Evolutionary conservation across 2,888 invertebrate species (phyloP).

Genomic region (Trissonchulus latispiculum): DNA sequence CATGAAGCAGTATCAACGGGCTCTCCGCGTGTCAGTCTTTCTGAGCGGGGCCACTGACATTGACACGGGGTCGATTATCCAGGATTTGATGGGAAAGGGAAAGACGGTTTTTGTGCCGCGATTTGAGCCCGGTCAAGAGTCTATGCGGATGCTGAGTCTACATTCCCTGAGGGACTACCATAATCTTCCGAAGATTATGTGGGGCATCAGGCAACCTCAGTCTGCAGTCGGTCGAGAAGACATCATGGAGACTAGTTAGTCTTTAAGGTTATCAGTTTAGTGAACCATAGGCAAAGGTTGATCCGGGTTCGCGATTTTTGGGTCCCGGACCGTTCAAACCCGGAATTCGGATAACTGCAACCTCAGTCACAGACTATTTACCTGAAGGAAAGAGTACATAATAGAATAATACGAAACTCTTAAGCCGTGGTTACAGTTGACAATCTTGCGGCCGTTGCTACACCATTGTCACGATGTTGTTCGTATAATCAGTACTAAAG

Average conservation of each 20-base stretch:
- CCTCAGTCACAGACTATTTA: no score
- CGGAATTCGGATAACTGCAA: no score
- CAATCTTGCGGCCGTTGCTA: no score
- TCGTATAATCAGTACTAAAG: no score
- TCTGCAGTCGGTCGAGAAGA: conserved; percentile 60
- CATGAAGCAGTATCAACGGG: conserved; percentile 46
- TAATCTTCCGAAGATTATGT: conserved; percentile 64
- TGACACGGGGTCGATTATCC: conserved; percentile 60
- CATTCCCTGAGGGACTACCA: conserved; percentile 64
- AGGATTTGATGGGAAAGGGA: conserved; percentile 47
- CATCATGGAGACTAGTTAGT: conserved; percentile 66
- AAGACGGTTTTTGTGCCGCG: conserved; percentile 73
- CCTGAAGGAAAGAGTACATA: no score
- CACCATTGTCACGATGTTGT: no score
- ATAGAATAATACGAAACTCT: no score
- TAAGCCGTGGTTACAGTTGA: no score
- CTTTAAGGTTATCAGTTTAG: no score
- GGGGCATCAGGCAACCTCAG: conserved; percentile 81
- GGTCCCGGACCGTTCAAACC: no score
- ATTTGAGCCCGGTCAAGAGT: conserved; percentile 49
- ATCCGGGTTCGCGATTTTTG: no score
- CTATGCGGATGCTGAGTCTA: conserved; percentile 77
- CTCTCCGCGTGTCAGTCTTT: conserved; percentile 62
- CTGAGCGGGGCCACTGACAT: conserved; percentile 67
- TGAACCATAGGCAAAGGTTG: no score